phyloP scores from a whole-genome alignment of 2,888 invertebrate genomes.

The Mamestra brassicae region DNA sequence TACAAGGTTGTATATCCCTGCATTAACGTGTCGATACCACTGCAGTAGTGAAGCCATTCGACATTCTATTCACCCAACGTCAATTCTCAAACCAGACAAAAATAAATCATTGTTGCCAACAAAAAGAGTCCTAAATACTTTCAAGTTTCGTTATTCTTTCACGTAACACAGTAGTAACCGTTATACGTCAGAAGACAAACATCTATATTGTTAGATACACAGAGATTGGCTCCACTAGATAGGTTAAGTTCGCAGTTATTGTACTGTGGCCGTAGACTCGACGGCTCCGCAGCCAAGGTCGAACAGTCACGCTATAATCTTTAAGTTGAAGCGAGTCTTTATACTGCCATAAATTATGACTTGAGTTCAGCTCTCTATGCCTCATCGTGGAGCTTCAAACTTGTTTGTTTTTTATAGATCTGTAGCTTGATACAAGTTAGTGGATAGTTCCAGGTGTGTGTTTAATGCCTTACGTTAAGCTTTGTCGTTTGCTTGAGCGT shows the following conservation, averaged over 20 bases:
- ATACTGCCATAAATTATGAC: constrained; percentile 38
- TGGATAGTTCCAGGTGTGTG: constrained; percentile 3
- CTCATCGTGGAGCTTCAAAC: constrained; percentile 24
- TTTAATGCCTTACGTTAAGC: not conserved
- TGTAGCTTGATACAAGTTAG: constrained; percentile 6
- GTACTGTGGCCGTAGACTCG: constrained; percentile 55
- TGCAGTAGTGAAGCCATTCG: constrained; percentile 4
- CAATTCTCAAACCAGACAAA: constrained; percentile 13
- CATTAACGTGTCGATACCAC: constrained; percentile 27
- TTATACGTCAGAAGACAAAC: constrained; percentile 45
- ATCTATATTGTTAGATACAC: constrained; percentile 46
- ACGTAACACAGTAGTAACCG: constrained; percentile 34
- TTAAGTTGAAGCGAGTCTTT: constrained; percentile 34
- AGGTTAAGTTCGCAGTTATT: constrained; percentile 45
- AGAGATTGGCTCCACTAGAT: constrained; percentile 52
- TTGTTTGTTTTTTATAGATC: constrained; percentile 41
- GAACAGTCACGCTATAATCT: constrained; percentile 61
- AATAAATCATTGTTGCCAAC: not conserved
- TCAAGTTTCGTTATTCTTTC: constrained; percentile 13
- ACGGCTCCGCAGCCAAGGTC: constrained; percentile 64
- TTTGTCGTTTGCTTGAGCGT: no score
- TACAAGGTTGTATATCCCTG: constrained; percentile 43
- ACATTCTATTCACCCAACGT: constrained; percentile 8
- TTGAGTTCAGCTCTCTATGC: constrained; percentile 43
- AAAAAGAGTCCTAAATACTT: constrained; percentile 1